phyloP scores from a whole-genome alignment of 2,797 vertebrate species.

The Tauraco hartlaubi region DNA sequence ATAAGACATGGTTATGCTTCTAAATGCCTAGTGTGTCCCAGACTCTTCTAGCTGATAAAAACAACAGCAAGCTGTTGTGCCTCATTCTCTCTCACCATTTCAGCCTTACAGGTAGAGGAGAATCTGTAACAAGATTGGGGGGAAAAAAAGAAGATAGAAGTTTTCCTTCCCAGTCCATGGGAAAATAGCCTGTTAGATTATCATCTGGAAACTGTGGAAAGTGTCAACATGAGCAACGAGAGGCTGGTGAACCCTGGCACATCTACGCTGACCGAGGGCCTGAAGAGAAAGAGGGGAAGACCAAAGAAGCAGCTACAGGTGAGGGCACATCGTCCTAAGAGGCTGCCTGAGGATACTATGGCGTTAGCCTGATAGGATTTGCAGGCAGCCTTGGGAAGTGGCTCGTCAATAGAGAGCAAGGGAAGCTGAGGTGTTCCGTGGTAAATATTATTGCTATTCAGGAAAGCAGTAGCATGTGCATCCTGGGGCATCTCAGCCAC shows the following conservation, averaged over 20 bases:
- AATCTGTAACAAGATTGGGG: background rate
- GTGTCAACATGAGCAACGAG: slow-evolving; percentile 51
- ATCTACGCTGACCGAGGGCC: background rate
- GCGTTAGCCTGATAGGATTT: background rate
- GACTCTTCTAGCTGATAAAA: background rate
- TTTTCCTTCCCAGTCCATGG: background rate
- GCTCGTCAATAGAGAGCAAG: background rate
- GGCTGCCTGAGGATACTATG: background rate
- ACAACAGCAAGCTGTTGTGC: background rate
- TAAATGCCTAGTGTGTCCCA: background rate
- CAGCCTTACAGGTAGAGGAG: background rate
- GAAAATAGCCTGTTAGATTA: background rate
- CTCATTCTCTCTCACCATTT: background rate
- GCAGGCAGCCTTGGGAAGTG: background rate
- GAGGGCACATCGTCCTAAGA: background rate
- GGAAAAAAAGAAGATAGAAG: background rate
- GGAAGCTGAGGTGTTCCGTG: background rate
- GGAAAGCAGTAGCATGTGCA: background rate
- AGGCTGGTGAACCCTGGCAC: background rate
- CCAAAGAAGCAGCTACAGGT: slow-evolving; percentile 73
- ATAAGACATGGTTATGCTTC: background rate
- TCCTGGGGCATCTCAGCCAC: background rate
- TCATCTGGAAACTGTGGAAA: background rate
- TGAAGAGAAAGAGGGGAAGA: slow-evolving; percentile 71
- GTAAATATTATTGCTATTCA: background rate